These are phyloP conservation scores for Pristionchus mayeri DNA, from an alignment of 2,888 invertebrate genomes.

Conservation along the genomic window DNA sequence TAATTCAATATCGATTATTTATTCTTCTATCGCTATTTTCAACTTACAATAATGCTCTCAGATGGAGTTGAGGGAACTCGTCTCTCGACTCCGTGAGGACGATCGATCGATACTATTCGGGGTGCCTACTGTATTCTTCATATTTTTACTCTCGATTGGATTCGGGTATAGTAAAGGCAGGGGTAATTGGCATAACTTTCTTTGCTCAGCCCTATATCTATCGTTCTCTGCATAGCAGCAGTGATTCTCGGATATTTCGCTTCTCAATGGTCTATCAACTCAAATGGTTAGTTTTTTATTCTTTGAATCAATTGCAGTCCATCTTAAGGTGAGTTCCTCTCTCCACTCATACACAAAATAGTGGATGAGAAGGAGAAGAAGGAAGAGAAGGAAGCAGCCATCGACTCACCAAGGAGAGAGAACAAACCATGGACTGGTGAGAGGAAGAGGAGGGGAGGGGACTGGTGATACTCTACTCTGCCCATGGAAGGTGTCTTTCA, in stretches of 20 bases:
- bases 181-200: background rate
- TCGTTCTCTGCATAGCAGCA: slow-evolving; percentile 10
- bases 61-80: slow-evolving; percentile 43
- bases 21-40: background rate
- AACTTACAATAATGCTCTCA: background rate
- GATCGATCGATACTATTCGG: slow-evolving; percentile 41
- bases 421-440: slow-evolving; percentile 41
- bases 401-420: slow-evolving; percentile 10
- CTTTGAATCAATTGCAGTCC: too few relatives aligned
- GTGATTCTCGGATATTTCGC: slow-evolving; percentile 33
- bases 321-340: slow-evolving; percentile 28
- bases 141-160: slow-evolving; percentile 27
- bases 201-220: slow-evolving; percentile 15
- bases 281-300: background rate
- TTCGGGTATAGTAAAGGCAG: slow-evolving; percentile 18
- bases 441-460: slow-evolving; percentile 7
- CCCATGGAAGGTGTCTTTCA: slow-evolving; percentile 41
- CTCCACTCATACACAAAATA: slow-evolving; percentile 26
- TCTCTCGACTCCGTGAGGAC: slow-evolving; percentile 27
- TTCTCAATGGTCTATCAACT: slow-evolving; percentile 11
- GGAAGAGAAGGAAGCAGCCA: background rate
- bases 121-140: slow-evolving; percentile 21
- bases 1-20: background rate
- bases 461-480: slow-evolving; percentile 8
- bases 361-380: background rate